Evolutionary conservation across 2,888 invertebrate species (phyloP), one percentile per base, ranked within the genome.

Genomic region (Muscina levida): DNA sequence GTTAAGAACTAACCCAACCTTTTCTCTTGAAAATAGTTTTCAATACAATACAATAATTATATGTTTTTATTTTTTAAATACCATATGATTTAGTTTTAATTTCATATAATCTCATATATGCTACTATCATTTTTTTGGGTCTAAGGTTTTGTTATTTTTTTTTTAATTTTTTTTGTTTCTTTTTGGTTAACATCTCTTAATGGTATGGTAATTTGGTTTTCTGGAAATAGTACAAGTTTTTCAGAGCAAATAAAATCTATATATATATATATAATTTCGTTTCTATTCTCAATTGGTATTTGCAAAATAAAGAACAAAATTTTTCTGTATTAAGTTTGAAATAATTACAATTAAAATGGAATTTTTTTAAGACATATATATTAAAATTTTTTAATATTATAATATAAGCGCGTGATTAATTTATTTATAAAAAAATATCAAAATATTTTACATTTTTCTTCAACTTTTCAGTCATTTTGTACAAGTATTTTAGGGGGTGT

Each of bases 241-340:
- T 24, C 13, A 51, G 53, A 31, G 17, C 13, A 37, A 10, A 39
- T 39, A 62, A 70, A 48, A 44, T 70, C 19, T 37, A 44, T 37
- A 19, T 2, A n/a, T n/a, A n/a, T n/a, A n/a, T 31, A 39, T 31
- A 66, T 24, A 70, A 11, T 22, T 53, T 48, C n/a, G 42, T 57
- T 59, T 72, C 79, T 73, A 57, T 72, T 79, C n/a, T n/a, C 76
- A 77, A 82, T 84, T 85, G 84, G 84, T 85, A 85, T 84, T 84
- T 85, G 83, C 84, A 85, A 85, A 84, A 84, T 84, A 77, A 83
- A 84, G 76, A 84, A 83, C 83, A 81, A 83, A 80, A 83, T 84
- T 84, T 85, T 83, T 74, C 13, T 42, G 39, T 42, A 31, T 31
- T 31, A 44, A 71, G 24, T 66, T 79, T 42, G n/a, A 80, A 76